A percentile compares a stretch with the other conserved stretches of the same genome.
Conservation (phyloP, 2,113 vertebrate species). For the Nestor notabilis region DNA sequence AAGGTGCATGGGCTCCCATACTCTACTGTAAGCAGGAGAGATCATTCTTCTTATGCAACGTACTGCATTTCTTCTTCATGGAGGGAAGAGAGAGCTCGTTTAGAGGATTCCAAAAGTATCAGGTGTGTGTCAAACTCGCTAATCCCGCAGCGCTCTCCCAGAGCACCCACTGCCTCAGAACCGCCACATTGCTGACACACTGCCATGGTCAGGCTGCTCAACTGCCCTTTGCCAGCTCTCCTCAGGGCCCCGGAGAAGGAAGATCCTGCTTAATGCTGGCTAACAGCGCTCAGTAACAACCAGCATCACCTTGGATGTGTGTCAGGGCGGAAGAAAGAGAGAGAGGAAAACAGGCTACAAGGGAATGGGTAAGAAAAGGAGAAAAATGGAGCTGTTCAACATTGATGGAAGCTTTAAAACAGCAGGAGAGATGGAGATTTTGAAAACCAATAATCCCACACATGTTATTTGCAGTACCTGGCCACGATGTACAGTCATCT, state of each 20-base stretch:
- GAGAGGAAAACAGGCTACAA: not conserved
- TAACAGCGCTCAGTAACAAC: not conserved
- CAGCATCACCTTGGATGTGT: not conserved
- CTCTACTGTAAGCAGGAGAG: not conserved
- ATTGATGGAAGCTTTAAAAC: not conserved
- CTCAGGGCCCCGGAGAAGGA: not conserved
- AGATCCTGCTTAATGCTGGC: not conserved
- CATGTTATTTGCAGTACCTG: not conserved
- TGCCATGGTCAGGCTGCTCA: not conserved
- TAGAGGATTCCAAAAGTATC: not conserved
- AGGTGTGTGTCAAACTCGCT: not conserved
- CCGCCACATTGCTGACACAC: fast-evolving
- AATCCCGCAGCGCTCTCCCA: not conserved
- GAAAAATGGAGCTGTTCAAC: not conserved
- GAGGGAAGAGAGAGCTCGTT: not conserved
- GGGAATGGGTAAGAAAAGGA: not conserved
- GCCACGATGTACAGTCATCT: not conserved
- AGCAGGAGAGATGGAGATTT: not conserved
- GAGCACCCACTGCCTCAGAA: not conserved
- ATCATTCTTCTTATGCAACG: not conserved
- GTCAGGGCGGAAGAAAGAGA: not conserved
- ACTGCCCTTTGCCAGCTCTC: not conserved
- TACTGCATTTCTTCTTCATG: not conserved
- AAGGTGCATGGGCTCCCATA: fast-evolving
- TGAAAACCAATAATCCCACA: not conserved